phyloP scores from a whole-genome alignment of 2,888 invertebrate species.

The Idaea aversata region DNA sequence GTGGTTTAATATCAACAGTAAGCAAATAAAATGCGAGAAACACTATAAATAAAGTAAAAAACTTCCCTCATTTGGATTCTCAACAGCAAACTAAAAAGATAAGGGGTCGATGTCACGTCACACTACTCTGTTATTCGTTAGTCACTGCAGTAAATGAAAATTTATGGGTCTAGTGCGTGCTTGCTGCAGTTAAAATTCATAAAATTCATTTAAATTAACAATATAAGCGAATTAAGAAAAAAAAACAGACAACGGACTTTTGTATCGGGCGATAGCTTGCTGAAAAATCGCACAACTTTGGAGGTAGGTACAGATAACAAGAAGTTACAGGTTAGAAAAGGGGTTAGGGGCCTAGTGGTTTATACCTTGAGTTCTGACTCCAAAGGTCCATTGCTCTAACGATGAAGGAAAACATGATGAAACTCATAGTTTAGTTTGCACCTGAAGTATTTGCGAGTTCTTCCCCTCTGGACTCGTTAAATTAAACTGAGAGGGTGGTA shows the following conservation, averaged over 20 bases:
- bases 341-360: too few relatives aligned
- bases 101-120: constrained; percentile 2
- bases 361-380: too few relatives aligned
- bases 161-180: constrained; percentile 33
- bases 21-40: background rate
- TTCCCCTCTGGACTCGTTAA: background rate
- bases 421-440: too few relatives aligned
- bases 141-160: constrained; percentile 26
- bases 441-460: background rate
- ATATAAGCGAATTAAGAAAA: background rate
- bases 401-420: too few relatives aligned
- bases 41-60: background rate
- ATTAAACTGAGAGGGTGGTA: too few relatives aligned
- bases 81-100: constrained; percentile 3
- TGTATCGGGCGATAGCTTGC: background rate
- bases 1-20: background rate
- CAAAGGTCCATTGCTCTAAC: too few relatives aligned
- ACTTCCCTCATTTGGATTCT: constrained; percentile 5
- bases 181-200: constrained; percentile 26
- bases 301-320: too few relatives aligned
- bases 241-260: background rate
- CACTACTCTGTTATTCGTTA: constrained; percentile 18
- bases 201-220: constrained; percentile 25
- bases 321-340: too few relatives aligned
- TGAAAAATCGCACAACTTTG: background rate